These are phyloP conservation scores for Chironomus tentans DNA, from an alignment of 2,888 invertebrate genomes.

Conservation along the genomic window DNA sequence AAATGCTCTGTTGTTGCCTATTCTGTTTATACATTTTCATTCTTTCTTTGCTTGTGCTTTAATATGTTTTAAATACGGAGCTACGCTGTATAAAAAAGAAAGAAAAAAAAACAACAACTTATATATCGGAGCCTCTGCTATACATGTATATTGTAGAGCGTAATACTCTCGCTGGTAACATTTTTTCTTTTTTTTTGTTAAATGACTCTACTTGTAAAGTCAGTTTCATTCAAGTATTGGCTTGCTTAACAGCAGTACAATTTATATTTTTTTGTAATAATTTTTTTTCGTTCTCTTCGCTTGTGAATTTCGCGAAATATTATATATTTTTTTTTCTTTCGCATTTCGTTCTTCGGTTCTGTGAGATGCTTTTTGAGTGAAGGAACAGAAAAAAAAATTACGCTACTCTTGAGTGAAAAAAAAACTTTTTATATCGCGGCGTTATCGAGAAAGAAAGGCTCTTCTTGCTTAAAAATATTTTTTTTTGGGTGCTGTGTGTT, in stretches of 20 bases:
- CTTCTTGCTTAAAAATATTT: too few species aligned
- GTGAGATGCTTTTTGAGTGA: background rate
- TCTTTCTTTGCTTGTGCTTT: conserved; percentile 3
- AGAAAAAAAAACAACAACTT: conserved; percentile 4
- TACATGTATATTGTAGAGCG: conserved; percentile 17
- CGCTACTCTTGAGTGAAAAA: background rate
- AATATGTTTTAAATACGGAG: background rate
- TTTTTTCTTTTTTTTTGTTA: conserved; percentile 20
- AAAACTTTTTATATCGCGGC: conserved; percentile 2
- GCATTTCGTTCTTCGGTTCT: background rate
- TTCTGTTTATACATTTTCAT: conserved; percentile 15
- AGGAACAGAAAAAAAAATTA: background rate
- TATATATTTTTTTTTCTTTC: background rate
- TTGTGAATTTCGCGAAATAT: conserved; percentile 7
- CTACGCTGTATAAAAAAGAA: background rate
- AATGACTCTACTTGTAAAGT: conserved; percentile 21
- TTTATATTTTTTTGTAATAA: conserved; percentile 23
- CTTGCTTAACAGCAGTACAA: conserved; percentile 25
- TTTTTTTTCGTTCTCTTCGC: conserved; percentile 3
- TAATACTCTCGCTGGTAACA: conserved; percentile 25
- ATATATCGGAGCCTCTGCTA: background rate
- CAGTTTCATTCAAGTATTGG: conserved; percentile 26
- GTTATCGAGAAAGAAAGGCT: background rate
- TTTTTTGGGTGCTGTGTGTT: background rate
- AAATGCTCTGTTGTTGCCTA: background rate